Evolutionary conservation across 1,140 invertebrate genomes (phyloP).

Genomic region (Ceratitis capitata): DNA sequence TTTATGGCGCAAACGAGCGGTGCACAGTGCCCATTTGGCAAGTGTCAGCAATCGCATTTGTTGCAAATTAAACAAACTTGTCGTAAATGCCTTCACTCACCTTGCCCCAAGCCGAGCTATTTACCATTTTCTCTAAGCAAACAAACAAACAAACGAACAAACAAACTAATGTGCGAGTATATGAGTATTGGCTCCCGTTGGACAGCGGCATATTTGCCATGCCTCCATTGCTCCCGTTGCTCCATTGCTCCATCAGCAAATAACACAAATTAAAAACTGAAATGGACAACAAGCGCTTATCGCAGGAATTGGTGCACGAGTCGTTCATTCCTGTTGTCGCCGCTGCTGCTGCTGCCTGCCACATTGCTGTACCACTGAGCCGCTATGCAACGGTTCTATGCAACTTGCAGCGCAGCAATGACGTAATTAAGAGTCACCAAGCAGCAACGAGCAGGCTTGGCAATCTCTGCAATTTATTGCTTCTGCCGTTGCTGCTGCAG

Average conservation of each 20-base stretch:
- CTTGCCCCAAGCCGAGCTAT: neutral
- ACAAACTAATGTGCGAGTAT: neutral
- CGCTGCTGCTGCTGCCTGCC: neutral
- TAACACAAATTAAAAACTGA: slow-evolving; percentile 18
- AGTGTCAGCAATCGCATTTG: neutral
- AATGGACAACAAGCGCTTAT: neutral
- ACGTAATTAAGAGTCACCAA: slow-evolving; percentile 1
- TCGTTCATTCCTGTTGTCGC: neutral
- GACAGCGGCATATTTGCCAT: neutral
- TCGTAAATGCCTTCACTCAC: neutral
- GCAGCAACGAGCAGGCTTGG: neutral
- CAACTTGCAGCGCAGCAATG: neutral
- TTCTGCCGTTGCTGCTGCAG: too few relatives aligned
- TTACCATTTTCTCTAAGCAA: neutral
- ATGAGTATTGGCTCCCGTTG: neutral
- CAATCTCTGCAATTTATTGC: neutral
- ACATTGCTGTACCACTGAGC: neutral
- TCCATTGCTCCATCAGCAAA: neutral
- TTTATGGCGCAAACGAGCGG: neutral
- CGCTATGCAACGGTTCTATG: neutral
- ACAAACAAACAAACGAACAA: neutral
- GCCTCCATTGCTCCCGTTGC: too few relatives aligned
- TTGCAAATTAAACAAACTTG: slow-evolving; percentile 24
- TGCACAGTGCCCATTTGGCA: neutral
- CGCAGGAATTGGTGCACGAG: neutral